phyloP scores from a whole-genome alignment of 1,140 invertebrate species.

The Drosophila repleta region DNA sequence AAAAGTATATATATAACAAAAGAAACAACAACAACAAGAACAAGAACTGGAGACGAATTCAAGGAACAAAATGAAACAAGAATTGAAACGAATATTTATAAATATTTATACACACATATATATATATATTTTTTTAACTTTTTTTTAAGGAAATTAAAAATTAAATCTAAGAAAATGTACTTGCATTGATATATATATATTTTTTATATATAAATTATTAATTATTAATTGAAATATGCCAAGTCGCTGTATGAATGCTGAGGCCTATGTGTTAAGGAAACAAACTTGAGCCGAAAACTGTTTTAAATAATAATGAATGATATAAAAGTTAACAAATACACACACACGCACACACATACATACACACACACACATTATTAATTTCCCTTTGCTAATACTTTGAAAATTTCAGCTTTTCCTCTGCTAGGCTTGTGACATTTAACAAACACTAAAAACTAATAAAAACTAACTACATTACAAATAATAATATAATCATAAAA shows the following conservation, averaged over 20 bases:
- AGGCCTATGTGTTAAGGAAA: conserved; percentile 51
- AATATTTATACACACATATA: conserved; percentile 69
- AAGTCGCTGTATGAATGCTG: conserved; percentile 30
- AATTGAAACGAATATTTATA: conserved; percentile 72
- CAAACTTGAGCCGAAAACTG: conserved; percentile 38
- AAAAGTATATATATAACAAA: conserved; percentile 25
- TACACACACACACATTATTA: conserved; percentile 10
- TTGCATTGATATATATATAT: conserved; percentile 14
- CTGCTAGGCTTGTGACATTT: conserved; percentile 51
- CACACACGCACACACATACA: conserved; percentile 1
- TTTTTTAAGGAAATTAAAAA: conserved; percentile 79
- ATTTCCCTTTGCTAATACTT: conserved; percentile 34
- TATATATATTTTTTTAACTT: conserved; percentile 53
- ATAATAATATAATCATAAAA: conserved; percentile 18
- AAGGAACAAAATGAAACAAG: conserved; percentile 49
- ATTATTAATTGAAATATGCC: conserved; percentile 24
- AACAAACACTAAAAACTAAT: conserved; percentile 24
- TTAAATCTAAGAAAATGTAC: conserved; percentile 45
- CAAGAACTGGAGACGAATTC: conserved; percentile 33
- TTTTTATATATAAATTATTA: conserved; percentile 45
- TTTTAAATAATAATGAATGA: conserved; percentile 17
- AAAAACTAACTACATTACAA: conserved; percentile 27
- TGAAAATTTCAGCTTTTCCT: conserved; percentile 4
- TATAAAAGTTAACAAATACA: conserved; percentile 1
- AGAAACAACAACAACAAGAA: conserved; percentile 8